These are phyloP conservation scores for Caenorhabditis angaria DNA, from an alignment of 2,888 invertebrate genomes.

Conservation along the genomic window DNA sequence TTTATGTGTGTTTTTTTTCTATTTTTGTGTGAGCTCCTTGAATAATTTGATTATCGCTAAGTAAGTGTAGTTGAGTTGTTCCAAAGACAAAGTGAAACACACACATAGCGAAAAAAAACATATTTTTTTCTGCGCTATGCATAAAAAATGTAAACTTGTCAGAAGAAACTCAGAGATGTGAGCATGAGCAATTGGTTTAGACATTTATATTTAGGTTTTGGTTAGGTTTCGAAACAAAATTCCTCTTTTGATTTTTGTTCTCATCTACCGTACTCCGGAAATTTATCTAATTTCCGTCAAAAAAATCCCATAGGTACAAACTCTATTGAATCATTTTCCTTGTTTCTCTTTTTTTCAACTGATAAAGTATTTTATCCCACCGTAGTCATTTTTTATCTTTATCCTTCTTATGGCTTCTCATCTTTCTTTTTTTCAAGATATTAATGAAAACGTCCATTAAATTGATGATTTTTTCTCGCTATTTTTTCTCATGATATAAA, in stretches of 20 bases:
- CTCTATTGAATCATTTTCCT: background rate
- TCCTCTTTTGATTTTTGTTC: background rate
- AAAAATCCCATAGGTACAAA: background rate
- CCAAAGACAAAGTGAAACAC: background rate
- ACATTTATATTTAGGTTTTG: background rate
- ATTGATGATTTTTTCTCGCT: conserved; percentile 8
- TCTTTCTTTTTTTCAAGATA: conserved; percentile 7
- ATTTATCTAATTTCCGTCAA: background rate
- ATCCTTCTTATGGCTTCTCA: background rate
- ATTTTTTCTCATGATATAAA: background rate
- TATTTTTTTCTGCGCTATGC: background rate
- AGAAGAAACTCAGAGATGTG: conserved; percentile 1
- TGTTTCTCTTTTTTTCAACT: conserved; percentile 13
- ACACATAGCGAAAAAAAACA: no score
- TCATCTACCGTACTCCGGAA: no score
- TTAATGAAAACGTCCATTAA: background rate
- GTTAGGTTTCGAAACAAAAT: background rate
- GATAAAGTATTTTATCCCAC: conserved; percentile 25
- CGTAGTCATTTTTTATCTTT: conserved; percentile 5
- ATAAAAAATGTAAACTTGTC: background rate
- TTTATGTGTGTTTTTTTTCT: background rate
- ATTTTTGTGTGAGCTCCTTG: no score
- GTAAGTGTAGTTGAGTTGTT: background rate
- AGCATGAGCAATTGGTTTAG: background rate
- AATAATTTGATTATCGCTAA: background rate